Percentiles rank a stretch among this genome's conserved stretches.
Conservation (phyloP, 1,140 invertebrate genomes). For the Chionoecetes opilio region DNA sequence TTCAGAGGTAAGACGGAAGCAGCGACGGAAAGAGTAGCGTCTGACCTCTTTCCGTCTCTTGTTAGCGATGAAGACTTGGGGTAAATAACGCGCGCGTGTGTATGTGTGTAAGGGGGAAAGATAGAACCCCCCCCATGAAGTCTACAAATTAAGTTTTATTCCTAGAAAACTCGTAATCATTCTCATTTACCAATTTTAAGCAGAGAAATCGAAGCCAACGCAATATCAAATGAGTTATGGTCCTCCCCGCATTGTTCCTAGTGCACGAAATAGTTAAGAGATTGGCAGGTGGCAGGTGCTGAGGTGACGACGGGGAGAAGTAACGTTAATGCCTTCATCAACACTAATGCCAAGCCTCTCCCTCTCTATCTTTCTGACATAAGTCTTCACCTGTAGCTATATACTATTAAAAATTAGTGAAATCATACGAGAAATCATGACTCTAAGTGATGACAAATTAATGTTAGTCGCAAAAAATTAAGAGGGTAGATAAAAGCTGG, state of each 20-base stretch:
- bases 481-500: too few relatives aligned
- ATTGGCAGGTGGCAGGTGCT: not conserved
- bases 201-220: not conserved
- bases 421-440: too few relatives aligned
- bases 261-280: not conserved
- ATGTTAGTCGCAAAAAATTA: too few relatives aligned
- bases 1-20: not conserved
- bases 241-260: not conserved
- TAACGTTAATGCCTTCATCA: not conserved
- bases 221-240: not conserved
- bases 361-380: too few relatives aligned
- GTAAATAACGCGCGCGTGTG: constrained; percentile 2
- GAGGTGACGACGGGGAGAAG: not conserved
- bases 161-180: too few relatives aligned
- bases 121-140: too few relatives aligned
- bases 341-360: not conserved
- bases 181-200: not conserved
- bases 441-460: too few relatives aligned
- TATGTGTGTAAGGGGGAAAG: not conserved
- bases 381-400: too few relatives aligned
- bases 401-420: too few relatives aligned
- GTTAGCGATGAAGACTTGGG: not conserved
- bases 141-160: too few relatives aligned
- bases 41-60: not conserved
- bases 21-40: not conserved